Conservation (phyloP, 1,140 invertebrate species). For the Coptotermes formosanus region DNA sequence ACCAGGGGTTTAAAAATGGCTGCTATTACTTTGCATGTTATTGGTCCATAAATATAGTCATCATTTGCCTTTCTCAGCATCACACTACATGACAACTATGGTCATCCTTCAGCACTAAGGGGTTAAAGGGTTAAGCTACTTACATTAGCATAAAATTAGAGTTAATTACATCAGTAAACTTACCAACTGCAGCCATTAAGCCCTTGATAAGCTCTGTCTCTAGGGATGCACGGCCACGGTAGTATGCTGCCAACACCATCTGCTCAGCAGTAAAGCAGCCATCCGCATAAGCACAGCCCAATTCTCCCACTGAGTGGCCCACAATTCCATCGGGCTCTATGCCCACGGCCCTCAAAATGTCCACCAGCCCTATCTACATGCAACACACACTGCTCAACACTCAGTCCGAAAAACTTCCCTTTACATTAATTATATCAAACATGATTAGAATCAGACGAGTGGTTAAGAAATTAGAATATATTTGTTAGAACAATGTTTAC, state of each 20-base stretch:
- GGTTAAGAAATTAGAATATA: no score
- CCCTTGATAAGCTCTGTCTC: constrained; percentile 55
- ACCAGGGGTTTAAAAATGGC: no score
- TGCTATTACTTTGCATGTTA: no score
- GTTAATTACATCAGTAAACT: neutral
- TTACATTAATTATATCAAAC: no score
- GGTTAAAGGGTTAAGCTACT: neutral
- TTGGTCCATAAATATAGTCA: neutral
- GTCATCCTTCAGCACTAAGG: neutral
- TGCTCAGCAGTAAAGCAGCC: constrained; percentile 64
- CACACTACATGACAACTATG: neutral
- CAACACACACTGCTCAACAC: neutral
- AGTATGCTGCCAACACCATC: constrained; percentile 62
- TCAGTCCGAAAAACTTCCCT: no score
- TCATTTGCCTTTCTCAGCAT: neutral
- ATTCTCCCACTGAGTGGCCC: constrained; percentile 66
- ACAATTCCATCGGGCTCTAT: constrained; percentile 64
- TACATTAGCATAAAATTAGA: neutral
- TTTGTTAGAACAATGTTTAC: no score
- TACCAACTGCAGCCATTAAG: constrained; percentile 57
- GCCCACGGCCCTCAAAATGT: constrained; percentile 53
- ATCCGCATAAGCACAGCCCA: constrained; percentile 70
- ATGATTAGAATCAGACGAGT: no score
- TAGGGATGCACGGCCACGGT: constrained; percentile 59
- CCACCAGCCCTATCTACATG: constrained; percentile 55